Base-by-base conservation (phyloP, 2,888 invertebrate genomes). In the Podabrus alpinus region DNA sequence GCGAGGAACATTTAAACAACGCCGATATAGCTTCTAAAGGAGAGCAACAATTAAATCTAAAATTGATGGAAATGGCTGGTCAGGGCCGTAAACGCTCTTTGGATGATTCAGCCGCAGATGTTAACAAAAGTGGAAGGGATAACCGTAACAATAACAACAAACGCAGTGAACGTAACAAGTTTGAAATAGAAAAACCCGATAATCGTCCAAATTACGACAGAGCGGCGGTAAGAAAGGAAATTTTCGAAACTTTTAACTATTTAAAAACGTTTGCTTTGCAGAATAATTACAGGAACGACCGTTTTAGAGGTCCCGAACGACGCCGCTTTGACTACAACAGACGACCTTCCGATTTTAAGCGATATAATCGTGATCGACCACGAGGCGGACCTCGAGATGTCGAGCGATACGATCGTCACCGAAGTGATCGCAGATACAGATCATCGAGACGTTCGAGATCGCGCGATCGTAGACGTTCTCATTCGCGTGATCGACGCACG, bases 1-100 rank as follows among this genome's bases (percentile, higher is more conserved):
- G 72, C 10, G 74, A 77, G 9, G 76, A 78, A 13, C 29, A 59
- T 13, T 24, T 24, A 1, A 67, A 73, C 1, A 29, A 15, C 13
- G 10, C n/a, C 7, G 68, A 70, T 7, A 69, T 45, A 7, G 19
- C 16, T 15, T 59, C 45, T 24, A 76, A 67, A 64, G 59, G 62
- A 19, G 72, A 73, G 17, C 68, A 59, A 72, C 74, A 61, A 76
- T 74, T 21, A 25, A 82, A 68, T 73, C 64, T 73, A 61, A 78
- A 75, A 7, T 75, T 81, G 68, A 81, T 83, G 71, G 81, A 83
- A 73, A 76, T 81, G 70, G 83, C 82, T 3, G 81, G 81, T 0
- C 83, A 83, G 13, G 87, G 83, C 0, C 88, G 88, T 70, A 89
- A 89, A 71, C 89, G 88, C 0, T 86, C 88, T 82, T 85, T 80